Percentiles rank a stretch among this genome's conserved stretches.
Evolutionary conservation across 2,113 vertebrate species (phyloP).

Genomic region (Phalacrocorax pelagicus): DNA sequence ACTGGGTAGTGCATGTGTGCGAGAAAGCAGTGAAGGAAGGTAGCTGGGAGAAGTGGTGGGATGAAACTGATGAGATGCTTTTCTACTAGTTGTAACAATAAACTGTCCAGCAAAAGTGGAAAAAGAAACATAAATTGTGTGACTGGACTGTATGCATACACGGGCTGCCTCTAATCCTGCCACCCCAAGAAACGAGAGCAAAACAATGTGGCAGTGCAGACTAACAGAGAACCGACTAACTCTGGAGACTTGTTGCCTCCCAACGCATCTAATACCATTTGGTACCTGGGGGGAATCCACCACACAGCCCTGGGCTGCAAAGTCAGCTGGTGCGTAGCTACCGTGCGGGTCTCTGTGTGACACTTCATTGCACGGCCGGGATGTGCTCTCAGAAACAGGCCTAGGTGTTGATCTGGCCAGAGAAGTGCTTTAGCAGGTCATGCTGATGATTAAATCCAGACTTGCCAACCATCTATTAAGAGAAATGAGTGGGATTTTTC

Average conservation of each 20-base stretch:
- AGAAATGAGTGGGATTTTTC: background rate
- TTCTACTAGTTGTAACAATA: background rate
- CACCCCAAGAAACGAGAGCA: background rate
- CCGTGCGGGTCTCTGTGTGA: fast-evolving
- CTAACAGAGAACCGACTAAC: background rate
- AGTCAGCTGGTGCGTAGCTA: fast-evolving
- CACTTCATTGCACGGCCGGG: fast-evolving
- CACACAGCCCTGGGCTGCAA: background rate
- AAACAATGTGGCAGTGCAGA: background rate
- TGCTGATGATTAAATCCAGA: background rate
- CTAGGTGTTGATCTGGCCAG: background rate
- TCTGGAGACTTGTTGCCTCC: background rate
- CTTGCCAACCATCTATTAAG: background rate
- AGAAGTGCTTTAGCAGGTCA: background rate
- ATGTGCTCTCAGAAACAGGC: fast-evolving
- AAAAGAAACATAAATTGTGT: background rate
- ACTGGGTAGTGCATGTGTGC: background rate
- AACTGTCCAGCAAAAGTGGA: background rate
- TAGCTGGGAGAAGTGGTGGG: background rate
- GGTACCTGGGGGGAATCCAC: background rate
- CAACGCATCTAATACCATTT: background rate
- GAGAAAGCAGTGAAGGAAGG: background rate
- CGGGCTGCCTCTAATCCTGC: fast-evolving
- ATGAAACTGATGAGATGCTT: background rate
- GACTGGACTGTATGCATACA: background rate